phyloP scores from a whole-genome alignment of 2,797 vertebrate genomes.

The Pempheris klunzingeri region DNA sequence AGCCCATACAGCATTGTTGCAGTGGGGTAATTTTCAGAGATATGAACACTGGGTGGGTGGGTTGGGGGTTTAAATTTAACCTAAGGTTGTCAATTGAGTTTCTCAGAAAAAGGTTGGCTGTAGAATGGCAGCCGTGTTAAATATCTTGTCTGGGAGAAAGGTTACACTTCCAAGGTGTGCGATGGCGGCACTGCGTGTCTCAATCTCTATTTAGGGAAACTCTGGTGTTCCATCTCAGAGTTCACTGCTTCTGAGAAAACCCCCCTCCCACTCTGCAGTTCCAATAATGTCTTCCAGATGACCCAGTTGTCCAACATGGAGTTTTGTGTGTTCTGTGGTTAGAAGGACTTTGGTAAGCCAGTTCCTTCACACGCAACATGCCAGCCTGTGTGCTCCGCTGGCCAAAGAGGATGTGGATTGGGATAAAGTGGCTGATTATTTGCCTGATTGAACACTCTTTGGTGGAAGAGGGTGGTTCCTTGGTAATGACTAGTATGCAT shows the following conservation, averaged over 20 bases:
- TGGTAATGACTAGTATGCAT: conserved; percentile 42
- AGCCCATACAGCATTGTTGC: background rate
- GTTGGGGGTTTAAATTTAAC: conserved; percentile 65
- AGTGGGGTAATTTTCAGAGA: conserved; percentile 12
- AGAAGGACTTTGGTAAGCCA: conserved; percentile 57
- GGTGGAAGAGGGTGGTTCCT: conserved; percentile 43
- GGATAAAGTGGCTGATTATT: conserved; percentile 74
- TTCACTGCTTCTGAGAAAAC: conserved; percentile 80
- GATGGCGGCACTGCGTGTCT: conserved; percentile 72
- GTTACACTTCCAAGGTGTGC: conserved; percentile 77
- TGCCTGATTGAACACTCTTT: conserved; percentile 51
- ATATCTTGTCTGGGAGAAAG: conserved; percentile 81
- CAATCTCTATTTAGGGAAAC: conserved; percentile 79
- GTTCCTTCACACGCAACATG: conserved; percentile 73
- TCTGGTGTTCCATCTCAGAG: conserved; percentile 75
- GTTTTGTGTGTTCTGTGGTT: conserved; percentile 70
- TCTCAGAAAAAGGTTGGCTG: conserved; percentile 80
- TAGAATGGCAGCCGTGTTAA: conserved; percentile 70
- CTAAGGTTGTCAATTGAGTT: conserved; percentile 69
- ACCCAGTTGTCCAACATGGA: conserved; percentile 75
- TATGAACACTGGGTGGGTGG: conserved; percentile 1
- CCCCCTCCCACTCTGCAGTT: conserved; percentile 55
- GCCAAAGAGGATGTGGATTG: conserved; percentile 68
- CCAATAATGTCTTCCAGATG: conserved; percentile 83
- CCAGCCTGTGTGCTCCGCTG: conserved; percentile 34